Base-by-base conservation (phyloP, 2,797 vertebrate genomes). In the Hoplostethus mediterraneus region DNA sequence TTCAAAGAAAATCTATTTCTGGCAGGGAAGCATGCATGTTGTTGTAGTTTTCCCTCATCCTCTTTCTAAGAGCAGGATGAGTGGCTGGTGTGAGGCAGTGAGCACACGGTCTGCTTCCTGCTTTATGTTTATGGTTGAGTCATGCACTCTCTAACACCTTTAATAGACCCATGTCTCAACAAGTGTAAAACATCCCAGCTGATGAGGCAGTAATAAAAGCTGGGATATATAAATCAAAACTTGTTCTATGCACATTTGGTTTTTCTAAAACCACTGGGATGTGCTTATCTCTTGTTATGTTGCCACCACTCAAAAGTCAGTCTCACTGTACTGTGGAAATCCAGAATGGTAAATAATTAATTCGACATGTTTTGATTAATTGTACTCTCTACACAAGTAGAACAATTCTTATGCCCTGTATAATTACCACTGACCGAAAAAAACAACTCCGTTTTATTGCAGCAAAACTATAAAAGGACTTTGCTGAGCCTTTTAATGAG, bases 1-100 rank as follows among this genome's bases (percentile, higher is more conserved):
- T 64, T 90, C 85, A 87, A 91, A 90, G 79, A 79, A 86, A 86
- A 86, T 90, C 87, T 90, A 89, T 90, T 90, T 87, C 72, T 82
- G 85, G 85, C 79, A 72, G 68, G 73, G 71, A 80, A 54, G 80
- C 81, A 87, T 77, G 83, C 63, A 67, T 87, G 88, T 84, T 87
- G 89, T 84, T 80, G 83, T 87, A 83, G 82, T 80, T 89, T 75
- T 81, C 81, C 71, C 75, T 79, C 75, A 73, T 77, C 73, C 71
- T 82, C 65, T 64, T 73, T 83, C 61, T 33, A 38, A 73, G 74
- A 83, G 76, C 1, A 13, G 11, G 2, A 21, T 33, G 63, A 75
- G 76, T 70, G 87, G 87, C 83, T 87, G 75, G 54, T 85, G 63
- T 74, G 57, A 85, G 79, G 79, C 58, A 21, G 78, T 83, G 66